These are phyloP conservation scores for Acridotheres tristis DNA, from an alignment of 2,797 vertebrate genomes.

Conservation along the genomic window DNA sequence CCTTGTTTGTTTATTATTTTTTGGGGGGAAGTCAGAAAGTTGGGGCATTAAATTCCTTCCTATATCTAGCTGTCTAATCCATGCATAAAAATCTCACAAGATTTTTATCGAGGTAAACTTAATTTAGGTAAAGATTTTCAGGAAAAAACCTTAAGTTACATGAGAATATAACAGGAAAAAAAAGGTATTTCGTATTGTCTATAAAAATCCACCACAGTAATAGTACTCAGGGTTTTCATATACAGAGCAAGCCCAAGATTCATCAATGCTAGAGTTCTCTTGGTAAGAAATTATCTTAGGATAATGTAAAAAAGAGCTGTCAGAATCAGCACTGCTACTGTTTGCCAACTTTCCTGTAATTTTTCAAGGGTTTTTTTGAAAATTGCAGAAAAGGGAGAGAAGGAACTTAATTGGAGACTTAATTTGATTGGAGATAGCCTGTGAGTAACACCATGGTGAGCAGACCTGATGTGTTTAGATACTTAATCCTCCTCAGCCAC, in stretches of 20 bases:
- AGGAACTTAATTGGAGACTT: background rate
- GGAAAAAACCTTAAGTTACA: background rate
- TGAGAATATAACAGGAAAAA: background rate
- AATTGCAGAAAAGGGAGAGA: background rate
- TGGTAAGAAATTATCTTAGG: background rate
- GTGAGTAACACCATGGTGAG: background rate
- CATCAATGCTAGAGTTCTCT: background rate
- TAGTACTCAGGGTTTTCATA: background rate
- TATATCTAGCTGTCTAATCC: background rate
- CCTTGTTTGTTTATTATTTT: background rate
- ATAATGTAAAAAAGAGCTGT: background rate
- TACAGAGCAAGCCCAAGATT: background rate
- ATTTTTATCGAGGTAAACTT: background rate
- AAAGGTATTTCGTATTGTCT: background rate
- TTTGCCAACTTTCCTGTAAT: background rate
- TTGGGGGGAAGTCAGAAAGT: background rate
- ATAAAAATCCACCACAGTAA: background rate
- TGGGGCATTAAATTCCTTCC: background rate
- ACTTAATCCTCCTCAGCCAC: slow-evolving; percentile 11
- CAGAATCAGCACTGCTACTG: background rate
- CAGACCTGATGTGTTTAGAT: slow-evolving; percentile 33
- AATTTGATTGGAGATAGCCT: slow-evolving; percentile 19
- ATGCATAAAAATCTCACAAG: background rate
- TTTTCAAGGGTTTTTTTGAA: background rate
- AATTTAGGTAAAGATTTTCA: background rate